A percentile compares a stretch with the other conserved stretches of the same genome.
Evolutionary conservation across 1,140 invertebrate species (phyloP).

Genomic region (Dendroctonus valens): DNA sequence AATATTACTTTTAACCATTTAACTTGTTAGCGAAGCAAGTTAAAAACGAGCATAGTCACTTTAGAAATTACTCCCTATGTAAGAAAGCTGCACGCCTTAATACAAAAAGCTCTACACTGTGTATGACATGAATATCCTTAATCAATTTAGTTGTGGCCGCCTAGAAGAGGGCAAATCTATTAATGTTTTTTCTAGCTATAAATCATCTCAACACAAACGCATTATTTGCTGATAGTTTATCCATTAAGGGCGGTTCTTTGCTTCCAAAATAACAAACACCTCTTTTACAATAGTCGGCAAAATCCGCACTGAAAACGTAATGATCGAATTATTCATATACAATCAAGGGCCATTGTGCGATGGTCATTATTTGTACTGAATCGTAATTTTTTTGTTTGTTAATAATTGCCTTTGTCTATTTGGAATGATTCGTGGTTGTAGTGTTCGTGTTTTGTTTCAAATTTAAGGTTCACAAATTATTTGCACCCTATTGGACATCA

Average conservation of each 20-base stretch:
- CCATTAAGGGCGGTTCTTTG: constrained; percentile 3
- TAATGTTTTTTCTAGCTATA: too few relatives aligned
- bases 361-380: constrained; percentile 30
- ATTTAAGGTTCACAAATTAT: neutral
- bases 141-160: too few relatives aligned
- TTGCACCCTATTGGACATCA: neutral
- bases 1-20: too few relatives aligned
- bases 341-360: constrained; percentile 21
- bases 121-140: too few relatives aligned
- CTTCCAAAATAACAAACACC: constrained; percentile 24
- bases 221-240: constrained; percentile 1
- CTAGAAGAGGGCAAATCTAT: too few relatives aligned
- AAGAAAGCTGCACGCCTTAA: too few relatives aligned
- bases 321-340: constrained; percentile 35
- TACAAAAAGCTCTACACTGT: too few relatives aligned
- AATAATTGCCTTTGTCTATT: constrained; percentile 17
- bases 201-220: too few relatives aligned
- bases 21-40: too few relatives aligned
- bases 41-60: too few relatives aligned
- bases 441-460: constrained; percentile 10
- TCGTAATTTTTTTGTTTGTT: constrained; percentile 24
- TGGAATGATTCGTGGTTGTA: constrained; percentile 13
- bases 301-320: constrained; percentile 26
- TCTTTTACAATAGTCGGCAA: constrained; percentile 22
- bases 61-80: too few relatives aligned